These are phyloP conservation scores for Tachycineta bicolor DNA, from an alignment of 2,113 vertebrate genomes.

Conservation along the genomic window DNA sequence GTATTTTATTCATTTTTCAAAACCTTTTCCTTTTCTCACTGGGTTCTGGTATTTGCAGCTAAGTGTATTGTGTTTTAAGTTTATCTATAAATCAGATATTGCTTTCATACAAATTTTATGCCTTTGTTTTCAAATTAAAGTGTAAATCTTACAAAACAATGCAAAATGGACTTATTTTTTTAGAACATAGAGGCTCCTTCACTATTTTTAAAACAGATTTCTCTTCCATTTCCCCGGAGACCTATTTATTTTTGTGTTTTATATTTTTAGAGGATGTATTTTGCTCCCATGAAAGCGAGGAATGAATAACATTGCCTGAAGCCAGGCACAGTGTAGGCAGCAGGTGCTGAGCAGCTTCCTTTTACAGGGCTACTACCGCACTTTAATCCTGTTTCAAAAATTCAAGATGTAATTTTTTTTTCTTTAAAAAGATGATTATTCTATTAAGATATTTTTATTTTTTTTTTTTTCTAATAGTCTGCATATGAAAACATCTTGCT, in stretches of 20 bases:
- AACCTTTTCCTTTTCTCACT: constrained; percentile 5
- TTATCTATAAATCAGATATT: constrained; percentile 59
- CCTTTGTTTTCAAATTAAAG: constrained; percentile 57
- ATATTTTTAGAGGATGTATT: constrained; percentile 59
- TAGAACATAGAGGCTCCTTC: background rate
- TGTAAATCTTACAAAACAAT: constrained; percentile 62
- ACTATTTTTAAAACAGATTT: constrained; percentile 61
- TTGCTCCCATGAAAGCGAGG: constrained; percentile 52
- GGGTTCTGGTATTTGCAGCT: constrained; percentile 32
- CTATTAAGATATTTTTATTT: background rate
- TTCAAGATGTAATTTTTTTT: constrained; percentile 3
- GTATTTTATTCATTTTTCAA: constrained; percentile 31
- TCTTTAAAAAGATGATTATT: background rate
- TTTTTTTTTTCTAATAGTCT: background rate
- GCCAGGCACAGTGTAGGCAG: constrained; percentile 51
- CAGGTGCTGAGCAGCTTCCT: constrained; percentile 39
- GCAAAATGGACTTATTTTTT: constrained; percentile 32
- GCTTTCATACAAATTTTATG: constrained; percentile 60
- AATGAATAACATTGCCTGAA: constrained; percentile 56
- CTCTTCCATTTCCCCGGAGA: background rate
- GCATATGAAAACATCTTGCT: background rate
- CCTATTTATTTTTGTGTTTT: constrained; percentile 62
- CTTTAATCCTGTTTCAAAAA: constrained; percentile 38
- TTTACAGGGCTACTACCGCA: background rate
- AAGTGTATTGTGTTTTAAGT: constrained; percentile 40